Percentiles rank a stretch among this genome's conserved stretches.
Evolutionary conservation across 2,888 invertebrate species (phyloP).

Genomic region (Parnassius mnemosyne): DNA sequence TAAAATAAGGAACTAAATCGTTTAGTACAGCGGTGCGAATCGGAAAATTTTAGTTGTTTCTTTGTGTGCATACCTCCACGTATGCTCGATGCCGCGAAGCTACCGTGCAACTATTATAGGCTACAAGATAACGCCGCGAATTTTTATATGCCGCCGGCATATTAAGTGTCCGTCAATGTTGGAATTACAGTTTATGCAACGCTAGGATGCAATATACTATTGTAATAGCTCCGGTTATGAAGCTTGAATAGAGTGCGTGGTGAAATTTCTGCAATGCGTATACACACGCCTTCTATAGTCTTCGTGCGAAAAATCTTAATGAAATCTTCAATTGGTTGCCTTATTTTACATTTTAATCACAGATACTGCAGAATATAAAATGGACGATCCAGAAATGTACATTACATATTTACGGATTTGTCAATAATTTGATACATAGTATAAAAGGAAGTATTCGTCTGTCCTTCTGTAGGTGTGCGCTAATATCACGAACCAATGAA

Average conservation of each 20-base stretch:
- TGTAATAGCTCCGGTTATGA: constrained; percentile 9
- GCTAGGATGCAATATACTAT: constrained; percentile 32
- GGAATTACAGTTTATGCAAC: constrained; percentile 43
- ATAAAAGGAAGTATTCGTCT: no score
- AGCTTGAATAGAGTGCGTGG: constrained; percentile 8
- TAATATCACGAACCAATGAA: no score
- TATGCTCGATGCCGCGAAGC: constrained; percentile 30
- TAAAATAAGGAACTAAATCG: constrained; percentile 14
- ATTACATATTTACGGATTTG: no score
- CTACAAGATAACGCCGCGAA: constrained; percentile 50
- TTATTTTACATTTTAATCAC: no score
- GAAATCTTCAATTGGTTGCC: neutral
- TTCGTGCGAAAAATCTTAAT: neutral
- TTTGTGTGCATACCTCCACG: constrained; percentile 46
- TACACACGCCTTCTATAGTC: neutral
- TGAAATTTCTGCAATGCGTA: neutral
- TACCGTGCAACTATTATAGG: constrained; percentile 48
- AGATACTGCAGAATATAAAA: no score
- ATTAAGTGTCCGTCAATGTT: constrained; percentile 35
- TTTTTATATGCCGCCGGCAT: constrained; percentile 51
- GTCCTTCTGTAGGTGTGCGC: no score
- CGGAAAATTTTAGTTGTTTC: neutral
- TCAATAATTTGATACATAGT: no score
- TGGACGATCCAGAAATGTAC: no score
- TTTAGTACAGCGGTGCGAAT: neutral